Evolutionary conservation across 2,797 vertebrate genomes (phyloP).

Genomic region (Tokudaia tokunoshimensis): DNA sequence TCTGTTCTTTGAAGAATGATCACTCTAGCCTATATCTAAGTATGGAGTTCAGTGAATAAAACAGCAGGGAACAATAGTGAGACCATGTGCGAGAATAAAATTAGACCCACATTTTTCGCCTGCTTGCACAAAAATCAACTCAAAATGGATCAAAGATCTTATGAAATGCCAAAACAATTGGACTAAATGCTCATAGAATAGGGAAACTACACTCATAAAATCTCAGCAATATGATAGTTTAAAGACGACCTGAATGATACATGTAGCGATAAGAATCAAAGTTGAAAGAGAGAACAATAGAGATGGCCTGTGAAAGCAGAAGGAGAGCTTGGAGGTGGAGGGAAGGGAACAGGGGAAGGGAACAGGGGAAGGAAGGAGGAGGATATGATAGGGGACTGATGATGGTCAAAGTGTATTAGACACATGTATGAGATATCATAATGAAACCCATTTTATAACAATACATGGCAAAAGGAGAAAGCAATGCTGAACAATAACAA

Average conservation of each 20-base stretch:
- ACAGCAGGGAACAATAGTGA: slow-evolving; percentile 2
- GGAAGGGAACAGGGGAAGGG: not conserved
- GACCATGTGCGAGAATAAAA: not conserved
- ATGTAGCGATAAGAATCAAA: not conserved
- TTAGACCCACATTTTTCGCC: not conserved
- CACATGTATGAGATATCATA: not conserved
- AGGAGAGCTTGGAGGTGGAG: not conserved
- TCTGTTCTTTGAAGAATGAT: slow-evolving; percentile 41
- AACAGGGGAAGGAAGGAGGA: not conserved
- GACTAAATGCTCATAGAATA: not conserved
- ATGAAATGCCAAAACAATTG: not conserved
- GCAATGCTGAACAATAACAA: not conserved
- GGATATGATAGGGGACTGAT: not conserved
- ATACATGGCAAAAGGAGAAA: not conserved
- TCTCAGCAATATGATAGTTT: not conserved
- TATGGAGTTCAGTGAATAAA: not conserved
- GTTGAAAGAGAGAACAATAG: not conserved
- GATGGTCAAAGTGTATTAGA: not conserved
- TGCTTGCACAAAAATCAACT: not conserved
- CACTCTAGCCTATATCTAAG: not conserved
- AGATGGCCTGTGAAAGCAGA: not conserved
- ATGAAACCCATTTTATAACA: not conserved
- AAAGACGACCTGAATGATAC: not conserved
- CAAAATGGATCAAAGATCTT: not conserved
- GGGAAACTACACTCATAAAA: not conserved